phyloP scores from a whole-genome alignment of 2,113 vertebrate species.

The Anhinga anhinga region DNA sequence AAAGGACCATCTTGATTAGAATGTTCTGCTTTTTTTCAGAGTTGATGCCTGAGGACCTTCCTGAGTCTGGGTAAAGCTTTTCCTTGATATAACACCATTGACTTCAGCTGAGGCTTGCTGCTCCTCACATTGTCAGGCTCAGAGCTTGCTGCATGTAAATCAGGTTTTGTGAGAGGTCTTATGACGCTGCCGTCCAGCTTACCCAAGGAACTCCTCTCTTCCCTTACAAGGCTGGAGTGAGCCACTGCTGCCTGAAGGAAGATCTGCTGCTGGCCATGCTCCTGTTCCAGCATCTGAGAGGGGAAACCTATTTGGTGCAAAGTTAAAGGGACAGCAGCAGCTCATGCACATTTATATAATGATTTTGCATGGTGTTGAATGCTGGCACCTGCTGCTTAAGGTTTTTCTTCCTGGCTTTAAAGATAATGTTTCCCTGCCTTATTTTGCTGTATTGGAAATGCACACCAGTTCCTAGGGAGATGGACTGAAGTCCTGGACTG shows the following conservation, averaged over 20 bases:
- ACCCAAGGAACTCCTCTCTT: background rate
- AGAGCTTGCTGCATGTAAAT: background rate
- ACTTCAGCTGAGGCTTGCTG: background rate
- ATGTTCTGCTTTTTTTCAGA: background rate
- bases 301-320: background rate
- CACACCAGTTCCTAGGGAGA: background rate
- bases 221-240: background rate
- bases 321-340: background rate
- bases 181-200: fast-evolving
- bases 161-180: background rate
- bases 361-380: background rate
- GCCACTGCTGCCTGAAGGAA: background rate
- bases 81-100: background rate
- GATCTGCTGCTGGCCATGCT: background rate
- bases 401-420: background rate
- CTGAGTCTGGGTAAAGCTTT: background rate
- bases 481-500: background rate
- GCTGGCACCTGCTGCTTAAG: background rate
- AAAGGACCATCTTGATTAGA: background rate
- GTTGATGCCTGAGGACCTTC: background rate
- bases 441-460: background rate
- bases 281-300: background rate
- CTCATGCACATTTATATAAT: background rate
- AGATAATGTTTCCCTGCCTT: background rate
- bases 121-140: background rate